Evolutionary conservation across 2,888 invertebrate genomes (phyloP).

Genomic region (Lycaena phlaeas): DNA sequence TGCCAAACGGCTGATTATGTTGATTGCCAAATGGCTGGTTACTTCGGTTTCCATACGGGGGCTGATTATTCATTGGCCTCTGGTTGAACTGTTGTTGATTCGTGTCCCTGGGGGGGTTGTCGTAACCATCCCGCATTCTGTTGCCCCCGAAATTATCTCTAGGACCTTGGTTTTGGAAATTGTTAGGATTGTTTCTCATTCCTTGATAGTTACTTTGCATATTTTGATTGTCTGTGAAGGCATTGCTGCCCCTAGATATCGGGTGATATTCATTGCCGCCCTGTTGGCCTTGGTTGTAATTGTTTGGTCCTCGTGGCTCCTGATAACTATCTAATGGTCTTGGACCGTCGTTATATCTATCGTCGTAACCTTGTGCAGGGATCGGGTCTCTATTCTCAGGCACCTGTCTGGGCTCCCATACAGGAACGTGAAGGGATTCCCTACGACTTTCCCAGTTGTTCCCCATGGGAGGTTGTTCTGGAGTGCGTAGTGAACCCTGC

Average conservation of each 20-base stretch:
- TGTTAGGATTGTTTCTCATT: conserved; percentile 12
- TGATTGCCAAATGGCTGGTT: neutral
- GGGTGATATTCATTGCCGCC: conserved; percentile 12
- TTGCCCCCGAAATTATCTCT: conserved; percentile 34
- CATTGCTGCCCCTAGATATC: conserved; percentile 8
- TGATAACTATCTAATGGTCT: conserved; percentile 12
- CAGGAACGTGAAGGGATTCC: conserved; percentile 5
- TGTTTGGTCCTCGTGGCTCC: conserved; percentile 6
- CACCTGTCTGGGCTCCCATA: conserved; percentile 14
- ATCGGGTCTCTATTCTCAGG: conserved; percentile 7
- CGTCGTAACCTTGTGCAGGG: conserved; percentile 2
- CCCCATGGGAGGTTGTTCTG: conserved; percentile 4
- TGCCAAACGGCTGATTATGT: neutral
- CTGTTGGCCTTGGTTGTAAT: conserved; percentile 14
- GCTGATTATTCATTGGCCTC: conserved; percentile 10
- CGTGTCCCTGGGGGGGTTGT: neutral
- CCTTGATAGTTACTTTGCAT: neutral
- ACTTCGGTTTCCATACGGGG: neutral
- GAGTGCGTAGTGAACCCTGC: neutral
- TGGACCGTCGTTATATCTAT: conserved; percentile 5
- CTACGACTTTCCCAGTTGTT: conserved; percentile 9
- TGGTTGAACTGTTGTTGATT: conserved; percentile 14
- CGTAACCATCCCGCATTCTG: conserved; percentile 19
- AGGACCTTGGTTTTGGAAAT: conserved; percentile 27
- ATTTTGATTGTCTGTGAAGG: neutral